Percentiles rank a stretch among this genome's conserved stretches.
Conservation (phyloP, 2,888 invertebrate genomes). For the Fragum sueziense region DNA sequence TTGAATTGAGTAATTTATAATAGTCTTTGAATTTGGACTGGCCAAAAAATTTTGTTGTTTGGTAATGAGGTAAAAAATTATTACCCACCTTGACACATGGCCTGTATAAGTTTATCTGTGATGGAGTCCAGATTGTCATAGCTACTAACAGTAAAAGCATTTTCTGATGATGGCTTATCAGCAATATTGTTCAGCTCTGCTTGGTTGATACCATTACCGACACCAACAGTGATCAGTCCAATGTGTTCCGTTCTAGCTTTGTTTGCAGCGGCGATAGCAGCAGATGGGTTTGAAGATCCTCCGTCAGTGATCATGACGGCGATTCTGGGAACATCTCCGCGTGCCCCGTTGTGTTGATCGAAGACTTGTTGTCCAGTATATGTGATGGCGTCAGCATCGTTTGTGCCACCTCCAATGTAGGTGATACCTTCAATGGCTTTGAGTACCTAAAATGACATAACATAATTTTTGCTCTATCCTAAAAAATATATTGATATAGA, state of each 20-base stretch:
- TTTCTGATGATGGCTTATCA: conserved; percentile 55
- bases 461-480: too few species aligned
- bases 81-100: conserved; percentile 64
- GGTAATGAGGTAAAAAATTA: too few species aligned
- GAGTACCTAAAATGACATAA: conserved; percentile 38
- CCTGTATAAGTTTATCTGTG: conserved; percentile 61
- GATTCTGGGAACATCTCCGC: conserved; percentile 67
- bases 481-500: too few species aligned
- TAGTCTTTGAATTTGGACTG: too few species aligned
- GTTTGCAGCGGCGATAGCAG: conserved; percentile 60
- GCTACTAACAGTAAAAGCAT: conserved; percentile 65
- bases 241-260: conserved; percentile 60
- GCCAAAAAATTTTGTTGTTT: too few species aligned
- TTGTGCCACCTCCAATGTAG: conserved; percentile 68
- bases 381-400: conserved; percentile 69
- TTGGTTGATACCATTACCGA: conserved; percentile 61
- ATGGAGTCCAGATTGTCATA: conserved; percentile 65
- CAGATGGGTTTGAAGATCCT: conserved; percentile 57
- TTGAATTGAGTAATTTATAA: too few species aligned
- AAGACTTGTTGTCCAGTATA: conserved; percentile 64
- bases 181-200: conserved; percentile 67
- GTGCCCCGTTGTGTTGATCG: conserved; percentile 62
- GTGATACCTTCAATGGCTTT: conserved; percentile 65
- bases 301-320: conserved; percentile 68
- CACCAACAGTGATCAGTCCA: conserved; percentile 67